Conservation (phyloP, 2,797 vertebrate species). For the Leuciscus waleckii region DNA sequence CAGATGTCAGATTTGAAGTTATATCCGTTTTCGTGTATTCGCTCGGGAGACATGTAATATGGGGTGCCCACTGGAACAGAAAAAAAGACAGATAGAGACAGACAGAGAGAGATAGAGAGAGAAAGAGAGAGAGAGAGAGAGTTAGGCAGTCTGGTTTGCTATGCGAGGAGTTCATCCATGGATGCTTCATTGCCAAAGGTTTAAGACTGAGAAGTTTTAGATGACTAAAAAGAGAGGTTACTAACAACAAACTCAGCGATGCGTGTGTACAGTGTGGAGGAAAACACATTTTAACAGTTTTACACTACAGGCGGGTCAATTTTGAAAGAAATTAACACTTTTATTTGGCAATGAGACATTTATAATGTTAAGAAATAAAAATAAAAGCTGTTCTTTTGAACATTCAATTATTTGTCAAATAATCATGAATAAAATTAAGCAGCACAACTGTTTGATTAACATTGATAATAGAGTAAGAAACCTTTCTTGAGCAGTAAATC, state of each 20-base stretch:
- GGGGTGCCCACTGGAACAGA: conserved; percentile 94
- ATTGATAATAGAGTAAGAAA: background rate
- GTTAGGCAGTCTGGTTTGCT: conserved; percentile 53
- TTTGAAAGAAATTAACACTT: background rate
- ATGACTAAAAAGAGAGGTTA: conserved; percentile 50
- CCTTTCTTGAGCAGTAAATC: background rate
- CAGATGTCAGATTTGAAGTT: conserved; percentile 91
- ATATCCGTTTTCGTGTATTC: conserved; percentile 87
- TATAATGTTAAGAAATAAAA: background rate
- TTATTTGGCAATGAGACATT: background rate
- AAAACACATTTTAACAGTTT: background rate
- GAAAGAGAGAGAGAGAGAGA: conserved; percentile 32
- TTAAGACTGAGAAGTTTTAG: conserved; percentile 50
- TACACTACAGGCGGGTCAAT: background rate
- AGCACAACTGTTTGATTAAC: background rate
- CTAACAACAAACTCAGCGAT: conserved; percentile 37
- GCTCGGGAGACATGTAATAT: conserved; percentile 89
- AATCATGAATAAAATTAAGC: background rate
- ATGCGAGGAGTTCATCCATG: conserved; percentile 67
- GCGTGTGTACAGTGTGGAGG: conserved; percentile 19
- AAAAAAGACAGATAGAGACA: conserved; percentile 37
- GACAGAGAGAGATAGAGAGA: conserved; percentile 2
- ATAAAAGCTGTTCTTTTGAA: background rate
- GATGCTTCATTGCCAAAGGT: conserved; percentile 65
- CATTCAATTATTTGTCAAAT: background rate